Percentiles rank a stretch among this genome's conserved stretches.
Evolutionary conservation across 2,888 invertebrate genomes (phyloP).

Genomic region (Drosophila peninsularis): DNA sequence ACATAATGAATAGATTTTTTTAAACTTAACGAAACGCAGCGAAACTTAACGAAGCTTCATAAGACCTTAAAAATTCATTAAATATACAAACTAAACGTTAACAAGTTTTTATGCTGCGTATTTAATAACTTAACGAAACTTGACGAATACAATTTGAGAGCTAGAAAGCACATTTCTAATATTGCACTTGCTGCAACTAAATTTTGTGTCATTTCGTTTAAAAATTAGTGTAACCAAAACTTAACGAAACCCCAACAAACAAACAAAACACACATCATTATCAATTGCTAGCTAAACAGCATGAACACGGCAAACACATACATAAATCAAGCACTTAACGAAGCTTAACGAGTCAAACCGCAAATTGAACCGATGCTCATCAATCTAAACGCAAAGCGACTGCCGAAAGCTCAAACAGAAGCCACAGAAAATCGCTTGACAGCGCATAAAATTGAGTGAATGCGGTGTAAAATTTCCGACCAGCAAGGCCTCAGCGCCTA

Average conservation of each 20-base stretch:
- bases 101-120: neutral
- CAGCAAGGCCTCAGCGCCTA: slow-evolving; percentile 17
- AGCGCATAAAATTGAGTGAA: slow-evolving; percentile 26
- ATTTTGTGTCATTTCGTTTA: accelerated
- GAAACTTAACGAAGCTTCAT: neutral
- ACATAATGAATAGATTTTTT: neutral
- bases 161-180: too few species aligned
- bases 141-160: neutral
- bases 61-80: neutral
- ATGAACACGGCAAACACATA: neutral
- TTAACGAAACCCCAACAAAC: slow-evolving; percentile 8
- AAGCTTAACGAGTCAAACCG: slow-evolving; percentile 28
- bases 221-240: neutral
- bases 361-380: slow-evolving; percentile 25
- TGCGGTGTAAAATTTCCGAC: slow-evolving; percentile 43
- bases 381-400: slow-evolving; percentile 26
- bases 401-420: slow-evolving; percentile 24
- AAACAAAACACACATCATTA: neutral
- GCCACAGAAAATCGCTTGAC: slow-evolving; percentile 29
- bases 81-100: accelerated
- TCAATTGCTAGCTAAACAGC: neutral
- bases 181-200: neutral
- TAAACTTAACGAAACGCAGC: neutral
- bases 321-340: slow-evolving; percentile 31
- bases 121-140: slow-evolving; percentile 9